phyloP scores from a whole-genome alignment of 2,113 vertebrate genomes.

The Anseranas semipalmata region DNA sequence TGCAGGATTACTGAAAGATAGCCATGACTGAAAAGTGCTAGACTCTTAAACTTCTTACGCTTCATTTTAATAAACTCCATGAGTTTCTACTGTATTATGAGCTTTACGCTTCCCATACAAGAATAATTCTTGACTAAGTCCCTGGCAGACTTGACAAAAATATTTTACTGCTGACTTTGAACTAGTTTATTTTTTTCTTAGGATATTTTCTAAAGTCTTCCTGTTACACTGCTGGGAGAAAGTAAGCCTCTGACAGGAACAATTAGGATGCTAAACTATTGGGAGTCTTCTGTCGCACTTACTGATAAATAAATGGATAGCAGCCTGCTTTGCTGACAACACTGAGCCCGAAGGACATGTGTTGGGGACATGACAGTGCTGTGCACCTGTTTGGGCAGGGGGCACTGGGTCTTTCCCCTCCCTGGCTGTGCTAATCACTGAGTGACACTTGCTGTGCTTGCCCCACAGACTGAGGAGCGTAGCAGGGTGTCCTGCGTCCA shows the following conservation, averaged over 20 bases:
- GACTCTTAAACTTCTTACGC: not conserved
- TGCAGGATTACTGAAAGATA: conserved; percentile 13
- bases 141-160: not conserved
- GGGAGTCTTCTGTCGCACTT: not conserved
- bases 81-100: not conserved
- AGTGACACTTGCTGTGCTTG: not conserved
- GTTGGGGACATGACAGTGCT: conserved; percentile 2
- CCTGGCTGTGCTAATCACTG: conserved; percentile 39
- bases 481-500: not conserved
- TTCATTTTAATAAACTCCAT: not conserved
- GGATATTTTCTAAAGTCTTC: not conserved
- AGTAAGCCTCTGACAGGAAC: not conserved
- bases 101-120: not conserved
- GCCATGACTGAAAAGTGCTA: not conserved
- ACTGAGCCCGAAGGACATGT: not conserved
- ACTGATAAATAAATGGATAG: not conserved
- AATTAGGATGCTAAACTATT: not conserved
- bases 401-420: not conserved
- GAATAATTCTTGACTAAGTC: not conserved
- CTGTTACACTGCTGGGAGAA: not conserved
- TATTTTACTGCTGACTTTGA: not conserved
- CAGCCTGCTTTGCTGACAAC: not conserved
- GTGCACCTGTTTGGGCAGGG: conserved; percentile 35
- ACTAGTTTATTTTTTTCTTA: not conserved
- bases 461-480: not conserved